Evolutionary conservation across 2,797 vertebrate species (phyloP), one percentile per base, ranked within the genome.

Genomic region (Xenopus petersii): DNA sequence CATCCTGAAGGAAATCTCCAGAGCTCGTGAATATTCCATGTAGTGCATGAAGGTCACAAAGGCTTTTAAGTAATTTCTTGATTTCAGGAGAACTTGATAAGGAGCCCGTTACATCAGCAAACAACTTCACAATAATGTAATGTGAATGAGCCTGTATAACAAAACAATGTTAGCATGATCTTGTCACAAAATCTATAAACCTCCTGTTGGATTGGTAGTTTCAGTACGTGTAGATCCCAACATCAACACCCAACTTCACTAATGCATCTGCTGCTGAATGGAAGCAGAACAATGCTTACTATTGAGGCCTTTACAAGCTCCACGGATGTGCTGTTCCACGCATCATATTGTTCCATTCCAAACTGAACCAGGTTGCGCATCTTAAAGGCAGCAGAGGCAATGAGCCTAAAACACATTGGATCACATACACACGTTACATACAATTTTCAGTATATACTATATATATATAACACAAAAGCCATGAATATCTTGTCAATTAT

Each of bases 11-110:
- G 82, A 93, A 92, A 69, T 83, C 73, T 0, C 90, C 91, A 0
- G 79, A 1, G 0, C 83, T 85, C 0, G 84, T 84, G 74, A 92
- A 82, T 73, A 92, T 89, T 4, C 91, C 85, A 0, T 91, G 86
- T 21, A 92, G 62, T 0, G 91, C 91, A 47, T 83, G 86, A 76
- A 92, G 88, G 74, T 91, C 88, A 75, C 90, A 91, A 71, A 93
- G 88, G 49, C 82, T 81, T 71, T 88, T 87, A 71, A 92, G 83
- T 59, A 87, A 84, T 75, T 79, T 85, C 70, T 85, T 81, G 75
- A 91, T 85, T 24, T 72, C 87, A 65, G 87, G 81, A 4, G 85
- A 84, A 1, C 74, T 59, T 61, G 82, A 67, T 0, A 91, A 81
- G 33, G 81, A 84, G 72, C 83, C 81, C 75, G 92, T 64, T 0